phyloP scores from a whole-genome alignment of 2,888 invertebrate genomes.

The Auanema freiburgensis region DNA sequence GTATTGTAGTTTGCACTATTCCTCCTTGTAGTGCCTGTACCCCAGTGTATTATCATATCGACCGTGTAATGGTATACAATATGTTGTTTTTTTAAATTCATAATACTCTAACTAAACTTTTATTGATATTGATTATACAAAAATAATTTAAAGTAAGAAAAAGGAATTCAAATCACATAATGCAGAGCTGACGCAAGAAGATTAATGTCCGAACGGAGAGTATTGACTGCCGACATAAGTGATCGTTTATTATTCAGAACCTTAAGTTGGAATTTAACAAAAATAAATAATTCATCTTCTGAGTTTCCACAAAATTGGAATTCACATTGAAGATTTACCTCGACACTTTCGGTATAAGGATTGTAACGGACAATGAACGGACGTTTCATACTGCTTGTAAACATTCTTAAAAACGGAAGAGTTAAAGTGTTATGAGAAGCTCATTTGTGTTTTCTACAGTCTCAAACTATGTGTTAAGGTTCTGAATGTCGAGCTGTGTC shows the following conservation, averaged over 20 bases:
- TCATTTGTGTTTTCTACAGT: too few species aligned
- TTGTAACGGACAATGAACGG: slow-evolving; percentile 93
- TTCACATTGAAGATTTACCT: slow-evolving; percentile 65
- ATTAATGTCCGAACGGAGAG: slow-evolving; percentile 63
- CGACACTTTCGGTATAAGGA: slow-evolving; percentile 88
- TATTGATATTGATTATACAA: not conserved
- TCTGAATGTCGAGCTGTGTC: not conserved
- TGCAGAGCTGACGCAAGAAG: slow-evolving; percentile 62
- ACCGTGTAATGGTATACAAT: too few species aligned
- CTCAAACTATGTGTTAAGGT: slow-evolving; percentile 42
- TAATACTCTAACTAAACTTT: slow-evolving; percentile 7
- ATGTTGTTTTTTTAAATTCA: too few species aligned
- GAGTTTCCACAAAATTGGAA: slow-evolving; percentile 2
- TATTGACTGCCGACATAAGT: slow-evolving; percentile 63
- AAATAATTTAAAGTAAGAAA: not conserved
- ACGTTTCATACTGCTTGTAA: slow-evolving; percentile 81
- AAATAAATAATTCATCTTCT: not conserved
- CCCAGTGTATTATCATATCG: too few species aligned
- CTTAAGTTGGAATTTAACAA: slow-evolving; percentile 12
- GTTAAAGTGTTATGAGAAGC: too few species aligned
- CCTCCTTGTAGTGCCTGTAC: too few species aligned
- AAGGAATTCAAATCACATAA: slow-evolving; percentile 53
- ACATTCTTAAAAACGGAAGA: slow-evolving; percentile 67
- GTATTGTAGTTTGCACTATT: too few species aligned
- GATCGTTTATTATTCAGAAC: slow-evolving; percentile 78